Base-by-base conservation (phyloP, 2,888 invertebrate species). In the Opisthograptis luteolata region DNA sequence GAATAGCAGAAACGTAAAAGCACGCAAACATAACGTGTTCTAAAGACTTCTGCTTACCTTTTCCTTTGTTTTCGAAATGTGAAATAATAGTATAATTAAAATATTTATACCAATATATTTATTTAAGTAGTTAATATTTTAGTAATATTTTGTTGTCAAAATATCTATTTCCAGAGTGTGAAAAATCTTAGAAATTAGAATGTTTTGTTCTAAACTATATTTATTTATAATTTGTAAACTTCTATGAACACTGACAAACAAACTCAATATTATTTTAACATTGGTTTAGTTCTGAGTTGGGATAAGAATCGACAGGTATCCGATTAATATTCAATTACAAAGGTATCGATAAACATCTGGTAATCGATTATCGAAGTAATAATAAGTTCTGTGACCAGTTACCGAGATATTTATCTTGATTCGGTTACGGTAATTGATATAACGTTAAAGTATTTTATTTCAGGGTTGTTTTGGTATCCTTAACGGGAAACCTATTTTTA, bases 331-430 rank as follows among this genome's bases (percentile, higher is more conserved):
- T 62, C 39, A 17, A 40, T 58, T 61, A 52, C 61, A 43, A 53
- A 55, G 55, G 62, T 66, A 59, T 67, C 64, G 58, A 56, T 58
- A 58, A 45, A 39, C 53, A 55, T 52, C 54, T 5, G 27, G 41
- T 37, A 42, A 54, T 52, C 47, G 52, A 57, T 57, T 57, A 57
- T 47, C 34, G 30, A 25, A 14, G 30, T 19, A 54, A 57, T 58
- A 53, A 43, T 53, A 55, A 55, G 32, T 55, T 50, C 28, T 2
- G 27, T 40, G 9, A 44, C 34, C 40, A 35, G 35, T 44, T 35
- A 30, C 36, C 42, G 28, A 55, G 57, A 57, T 57, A 32, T 45
- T 20, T 36, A 60, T 58, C 52, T 55, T 15, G 46, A 15, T 2
- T 52, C 41, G 41, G 55, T 24, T 36, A 12, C 12, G 17, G 40